Conservation (phyloP, 2,113 vertebrate genomes). For the Scolopax mira region DNA sequence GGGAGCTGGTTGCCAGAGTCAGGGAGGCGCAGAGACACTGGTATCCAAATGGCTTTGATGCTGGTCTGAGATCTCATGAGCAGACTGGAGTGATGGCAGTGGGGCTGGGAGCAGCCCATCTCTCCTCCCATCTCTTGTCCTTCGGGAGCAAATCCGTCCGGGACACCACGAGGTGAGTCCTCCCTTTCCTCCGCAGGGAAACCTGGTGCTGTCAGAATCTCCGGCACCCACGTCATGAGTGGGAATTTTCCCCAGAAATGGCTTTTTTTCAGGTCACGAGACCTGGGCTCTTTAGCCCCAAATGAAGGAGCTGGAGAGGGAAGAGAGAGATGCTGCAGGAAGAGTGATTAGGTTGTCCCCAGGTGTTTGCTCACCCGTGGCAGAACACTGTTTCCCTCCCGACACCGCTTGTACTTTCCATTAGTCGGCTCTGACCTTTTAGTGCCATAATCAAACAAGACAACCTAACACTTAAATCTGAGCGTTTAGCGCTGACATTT, state of each 20-base stretch:
- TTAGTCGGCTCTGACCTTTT: slow-evolving; percentile 70
- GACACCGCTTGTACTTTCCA: slow-evolving; percentile 55
- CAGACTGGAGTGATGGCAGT: not conserved
- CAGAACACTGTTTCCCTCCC: slow-evolving; percentile 48
- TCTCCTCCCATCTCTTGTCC: not conserved
- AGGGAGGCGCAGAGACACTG: not conserved
- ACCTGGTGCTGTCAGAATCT: rapidly evolving
- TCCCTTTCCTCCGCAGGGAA: not conserved
- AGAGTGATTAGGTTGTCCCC: slow-evolving; percentile 57
- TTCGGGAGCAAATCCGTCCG: not conserved
- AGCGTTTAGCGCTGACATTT: slow-evolving; percentile 65
- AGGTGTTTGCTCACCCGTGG: slow-evolving; percentile 41
- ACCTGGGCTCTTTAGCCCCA: not conserved
- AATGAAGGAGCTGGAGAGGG: not conserved
- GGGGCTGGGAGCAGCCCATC: not conserved
- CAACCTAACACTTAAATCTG: slow-evolving; percentile 62
- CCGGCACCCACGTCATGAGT: rapidly evolving
- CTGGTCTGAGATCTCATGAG: rapidly evolving
- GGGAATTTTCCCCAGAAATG: not conserved
- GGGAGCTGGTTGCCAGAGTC: not conserved
- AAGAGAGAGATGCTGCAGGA: slow-evolving; percentile 30
- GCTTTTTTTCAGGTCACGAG: not conserved
- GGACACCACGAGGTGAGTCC: rapidly evolving
- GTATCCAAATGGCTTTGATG: not conserved
- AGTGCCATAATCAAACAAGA: slow-evolving; percentile 67